These are phyloP conservation scores for Caenorhabditis sulstoni DNA, from an alignment of 2,888 invertebrate species.

Conservation along the genomic window DNA sequence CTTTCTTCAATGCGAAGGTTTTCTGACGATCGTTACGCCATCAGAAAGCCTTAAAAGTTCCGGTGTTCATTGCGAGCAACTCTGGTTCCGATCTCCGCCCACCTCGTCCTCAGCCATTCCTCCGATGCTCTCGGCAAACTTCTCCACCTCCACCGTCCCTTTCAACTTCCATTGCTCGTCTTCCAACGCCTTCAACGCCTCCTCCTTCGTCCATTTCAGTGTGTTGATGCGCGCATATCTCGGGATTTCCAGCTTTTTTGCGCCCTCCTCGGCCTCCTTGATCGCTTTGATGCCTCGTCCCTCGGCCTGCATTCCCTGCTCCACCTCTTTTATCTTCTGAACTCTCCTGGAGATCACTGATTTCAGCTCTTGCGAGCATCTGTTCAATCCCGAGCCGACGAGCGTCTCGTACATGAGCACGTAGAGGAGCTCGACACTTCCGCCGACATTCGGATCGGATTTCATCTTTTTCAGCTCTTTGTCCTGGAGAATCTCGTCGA, in stretches of 20 bases:
- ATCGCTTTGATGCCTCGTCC: slow-evolving; percentile 59
- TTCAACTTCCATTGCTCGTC: slow-evolving; percentile 54
- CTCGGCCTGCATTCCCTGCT: slow-evolving; percentile 45
- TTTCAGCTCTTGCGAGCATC: slow-evolving; percentile 66
- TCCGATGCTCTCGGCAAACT: slow-evolving; percentile 51
- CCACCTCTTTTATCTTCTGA: slow-evolving; percentile 50
- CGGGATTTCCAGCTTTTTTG: slow-evolving; percentile 66
- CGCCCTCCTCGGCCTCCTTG: slow-evolving; percentile 47
- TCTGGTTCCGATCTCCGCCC: not conserved
- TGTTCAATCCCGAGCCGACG: slow-evolving; percentile 65
- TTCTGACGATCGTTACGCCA: too few species aligned
- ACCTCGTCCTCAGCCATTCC: slow-evolving; percentile 59
- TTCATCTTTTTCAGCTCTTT: slow-evolving; percentile 56
- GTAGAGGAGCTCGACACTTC: slow-evolving; percentile 61
- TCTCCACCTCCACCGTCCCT: slow-evolving; percentile 12
- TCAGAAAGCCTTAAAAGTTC: too few species aligned
- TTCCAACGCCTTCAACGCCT: slow-evolving; percentile 66
- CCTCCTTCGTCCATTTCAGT: slow-evolving; percentile 71
- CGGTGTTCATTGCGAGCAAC: too few species aligned
- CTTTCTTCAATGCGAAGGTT: too few species aligned
- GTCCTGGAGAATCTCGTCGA: slow-evolving; percentile 66
- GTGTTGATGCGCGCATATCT: slow-evolving; percentile 78
- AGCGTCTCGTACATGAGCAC: slow-evolving; percentile 72
- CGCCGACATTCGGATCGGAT: slow-evolving; percentile 59
- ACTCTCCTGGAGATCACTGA: slow-evolving; percentile 50